A percentile compares a stretch with the other conserved stretches of the same genome.
phyloP scores from a whole-genome alignment of 2,113 vertebrate genomes.

The Gallinago jamesoni region DNA sequence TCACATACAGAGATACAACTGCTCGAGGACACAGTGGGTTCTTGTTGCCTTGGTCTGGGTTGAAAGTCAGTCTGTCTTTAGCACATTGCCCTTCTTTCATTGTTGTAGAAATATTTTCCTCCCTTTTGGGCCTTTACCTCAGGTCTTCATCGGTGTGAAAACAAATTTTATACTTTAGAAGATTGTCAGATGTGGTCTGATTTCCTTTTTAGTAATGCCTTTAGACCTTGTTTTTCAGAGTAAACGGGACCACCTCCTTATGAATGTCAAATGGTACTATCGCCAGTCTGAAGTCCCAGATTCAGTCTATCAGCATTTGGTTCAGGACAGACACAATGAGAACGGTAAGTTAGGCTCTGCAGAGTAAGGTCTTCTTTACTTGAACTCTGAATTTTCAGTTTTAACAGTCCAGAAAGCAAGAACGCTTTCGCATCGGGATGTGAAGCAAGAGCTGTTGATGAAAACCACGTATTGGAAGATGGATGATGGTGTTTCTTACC shows the following conservation, averaged over 20 bases:
- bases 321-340: slow-evolving; percentile 98
- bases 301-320: slow-evolving; percentile 99
- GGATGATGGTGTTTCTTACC: not conserved
- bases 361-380: not conserved
- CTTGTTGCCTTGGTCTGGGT: not conserved
- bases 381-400: not conserved
- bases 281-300: slow-evolving; percentile 99
- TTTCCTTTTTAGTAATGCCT: slow-evolving; percentile 52
- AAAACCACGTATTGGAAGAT: rapidly evolving
- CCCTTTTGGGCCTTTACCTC: not conserved
- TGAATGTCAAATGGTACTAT: slow-evolving; percentile 99
- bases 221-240: slow-evolving; percentile 85
- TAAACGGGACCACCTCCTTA: slow-evolving; percentile 99
- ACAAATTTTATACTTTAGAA: not conserved
- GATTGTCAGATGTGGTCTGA: not conserved
- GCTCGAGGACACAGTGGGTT: not conserved
- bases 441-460: not conserved
- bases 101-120: not conserved
- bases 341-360: slow-evolving; percentile 82
- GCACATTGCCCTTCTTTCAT: not conserved
- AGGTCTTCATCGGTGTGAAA: not conserved
- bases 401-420: not conserved
- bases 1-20: not conserved
- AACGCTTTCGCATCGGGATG: rapidly evolving
- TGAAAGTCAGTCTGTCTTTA: not conserved